These are phyloP conservation scores for Lycodopsis pacificus DNA, from an alignment of 2,797 vertebrate genomes.

Conservation along the genomic window DNA sequence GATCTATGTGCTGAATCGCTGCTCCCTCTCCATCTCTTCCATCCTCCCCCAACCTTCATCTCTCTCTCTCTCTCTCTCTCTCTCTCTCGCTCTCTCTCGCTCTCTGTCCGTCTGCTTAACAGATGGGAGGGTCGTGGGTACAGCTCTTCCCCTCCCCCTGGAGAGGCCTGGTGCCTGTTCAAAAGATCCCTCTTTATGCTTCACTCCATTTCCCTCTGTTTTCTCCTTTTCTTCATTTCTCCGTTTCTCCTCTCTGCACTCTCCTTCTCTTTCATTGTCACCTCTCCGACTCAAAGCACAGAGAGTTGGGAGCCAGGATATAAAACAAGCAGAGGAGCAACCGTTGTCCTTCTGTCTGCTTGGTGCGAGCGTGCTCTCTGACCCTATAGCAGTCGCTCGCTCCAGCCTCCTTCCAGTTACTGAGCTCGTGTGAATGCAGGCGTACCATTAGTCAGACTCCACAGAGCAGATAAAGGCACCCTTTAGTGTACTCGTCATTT, in stretches of 20 bases:
- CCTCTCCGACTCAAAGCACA: constrained; percentile 51
- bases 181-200: constrained; percentile 80
- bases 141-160: constrained; percentile 80
- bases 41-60: constrained; percentile 75
- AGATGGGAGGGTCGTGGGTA: constrained; percentile 85
- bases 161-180: constrained; percentile 85
- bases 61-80: constrained; percentile 49
- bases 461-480: constrained; percentile 37
- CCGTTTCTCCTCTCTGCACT: constrained; percentile 48
- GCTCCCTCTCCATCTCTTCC: constrained; percentile 75
- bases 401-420: constrained; percentile 46
- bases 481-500: constrained; percentile 48
- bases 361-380: constrained; percentile 50
- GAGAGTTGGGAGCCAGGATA: constrained; percentile 42
- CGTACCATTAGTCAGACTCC: constrained; percentile 46
- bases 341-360: constrained; percentile 57
- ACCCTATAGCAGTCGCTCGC: constrained; percentile 52
- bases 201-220: constrained; percentile 69
- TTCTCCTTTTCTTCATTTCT: constrained; percentile 50
- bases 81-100: constrained; percentile 33
- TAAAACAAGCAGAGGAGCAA: constrained; percentile 61
- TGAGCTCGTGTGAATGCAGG: constrained; percentile 48
- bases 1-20: constrained; percentile 81
- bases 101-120: constrained; percentile 82
- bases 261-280: constrained; percentile 59